Conservation (phyloP, 2,888 invertebrate species). For the Eristalis pertinax region DNA sequence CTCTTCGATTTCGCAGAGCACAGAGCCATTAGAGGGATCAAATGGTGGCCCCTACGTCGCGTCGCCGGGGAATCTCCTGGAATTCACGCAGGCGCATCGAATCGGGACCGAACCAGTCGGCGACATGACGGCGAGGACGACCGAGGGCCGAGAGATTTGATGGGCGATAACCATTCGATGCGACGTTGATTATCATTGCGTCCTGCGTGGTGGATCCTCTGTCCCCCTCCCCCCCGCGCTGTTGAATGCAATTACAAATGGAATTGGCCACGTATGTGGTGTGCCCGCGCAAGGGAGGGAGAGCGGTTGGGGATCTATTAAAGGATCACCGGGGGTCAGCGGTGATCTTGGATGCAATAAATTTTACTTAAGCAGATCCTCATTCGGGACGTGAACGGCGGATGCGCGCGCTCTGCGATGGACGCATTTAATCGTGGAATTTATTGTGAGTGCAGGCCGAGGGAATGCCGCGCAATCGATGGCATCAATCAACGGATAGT, state of each 20-base stretch:
- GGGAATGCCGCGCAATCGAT: conserved; percentile 44
- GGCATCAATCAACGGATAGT: conserved; percentile 44
- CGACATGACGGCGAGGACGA: conserved; percentile 1
- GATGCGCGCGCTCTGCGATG: neutral
- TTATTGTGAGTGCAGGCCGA: conserved; percentile 43
- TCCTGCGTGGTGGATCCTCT: conserved; percentile 46
- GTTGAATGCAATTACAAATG: conserved; percentile 34
- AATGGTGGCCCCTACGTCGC: conserved; percentile 5
- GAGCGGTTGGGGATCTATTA: conserved; percentile 46
- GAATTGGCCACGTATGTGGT: conserved; percentile 5
- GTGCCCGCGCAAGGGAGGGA: conserved; percentile 25
- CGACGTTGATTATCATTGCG: conserved; percentile 66
- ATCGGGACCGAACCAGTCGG: conserved; percentile 49
- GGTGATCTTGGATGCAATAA: conserved; percentile 60
- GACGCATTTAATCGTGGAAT: conserved; percentile 59
- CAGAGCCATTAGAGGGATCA: conserved; percentile 39
- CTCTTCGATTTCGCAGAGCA: conserved; percentile 12
- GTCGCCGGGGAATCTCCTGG: conserved; percentile 5
- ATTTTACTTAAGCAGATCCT: conserved; percentile 66
- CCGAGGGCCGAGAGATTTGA: conserved; percentile 50
- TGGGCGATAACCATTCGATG: conserved; percentile 69
- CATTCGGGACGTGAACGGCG: conserved; percentile 37
- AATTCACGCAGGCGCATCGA: conserved; percentile 44
- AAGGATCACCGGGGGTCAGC: conserved; percentile 68
- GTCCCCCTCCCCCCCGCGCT: conserved; percentile 14